Conservation (phyloP, 2,888 invertebrate genomes). For the Cataglyphis albicans region DNA sequence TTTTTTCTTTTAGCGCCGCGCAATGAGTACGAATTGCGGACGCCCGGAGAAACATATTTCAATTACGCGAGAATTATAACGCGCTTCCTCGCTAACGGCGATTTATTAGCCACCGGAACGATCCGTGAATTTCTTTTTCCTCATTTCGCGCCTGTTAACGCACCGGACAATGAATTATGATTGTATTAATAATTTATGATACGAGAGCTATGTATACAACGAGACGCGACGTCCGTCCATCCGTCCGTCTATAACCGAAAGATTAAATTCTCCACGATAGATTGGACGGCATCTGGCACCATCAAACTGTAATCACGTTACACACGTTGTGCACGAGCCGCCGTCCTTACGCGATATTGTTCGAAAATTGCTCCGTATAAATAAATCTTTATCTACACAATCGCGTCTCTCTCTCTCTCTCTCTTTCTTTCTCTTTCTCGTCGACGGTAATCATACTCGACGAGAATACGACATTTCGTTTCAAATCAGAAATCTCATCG, state of each 20-base stretch:
- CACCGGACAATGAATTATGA: conserved; percentile 46
- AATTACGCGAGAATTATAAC: conserved; percentile 57
- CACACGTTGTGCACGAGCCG: background rate
- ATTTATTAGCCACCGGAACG: conserved; percentile 52
- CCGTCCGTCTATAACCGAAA: conserved; percentile 27
- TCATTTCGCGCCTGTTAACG: conserved; percentile 47
- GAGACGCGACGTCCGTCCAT: conserved; percentile 1
- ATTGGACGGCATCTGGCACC: background rate
- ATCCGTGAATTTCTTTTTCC: conserved; percentile 43
- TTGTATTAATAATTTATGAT: conserved; percentile 48
- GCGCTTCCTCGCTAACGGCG: conserved; percentile 50
- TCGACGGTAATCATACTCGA: background rate
- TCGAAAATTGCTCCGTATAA: conserved; percentile 29
- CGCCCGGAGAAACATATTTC: conserved; percentile 55
- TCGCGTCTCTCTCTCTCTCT: background rate
- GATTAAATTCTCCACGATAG: conserved; percentile 29
- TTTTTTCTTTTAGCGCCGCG: conserved; percentile 37
- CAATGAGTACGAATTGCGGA: conserved; percentile 57
- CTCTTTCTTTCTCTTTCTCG: background rate
- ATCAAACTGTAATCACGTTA: conserved; percentile 7
- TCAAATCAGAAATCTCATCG: conserved; percentile 29
- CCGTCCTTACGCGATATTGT: background rate
- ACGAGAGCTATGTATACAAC: background rate
- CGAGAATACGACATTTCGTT: conserved; percentile 39
- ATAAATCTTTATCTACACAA: conserved; percentile 38